Evolutionary conservation across 1,140 invertebrate genomes (phyloP).

Genomic region (Reticulitermes speratus): DNA sequence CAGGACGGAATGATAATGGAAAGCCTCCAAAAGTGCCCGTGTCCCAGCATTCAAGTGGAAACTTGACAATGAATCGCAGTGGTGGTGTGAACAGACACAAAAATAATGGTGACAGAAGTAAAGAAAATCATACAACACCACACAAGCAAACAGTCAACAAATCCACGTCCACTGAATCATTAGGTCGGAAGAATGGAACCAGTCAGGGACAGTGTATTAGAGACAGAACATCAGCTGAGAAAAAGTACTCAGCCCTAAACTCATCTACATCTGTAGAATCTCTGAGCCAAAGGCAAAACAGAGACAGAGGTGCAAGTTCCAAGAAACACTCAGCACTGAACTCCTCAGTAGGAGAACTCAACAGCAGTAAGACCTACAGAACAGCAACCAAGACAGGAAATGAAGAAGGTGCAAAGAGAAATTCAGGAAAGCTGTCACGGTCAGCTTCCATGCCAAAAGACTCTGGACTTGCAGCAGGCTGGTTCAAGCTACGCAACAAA

Average conservation of each 20-base stretch:
- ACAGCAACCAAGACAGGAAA: constrained; percentile 11
- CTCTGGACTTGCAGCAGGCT: constrained; percentile 65
- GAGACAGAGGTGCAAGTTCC: background rate
- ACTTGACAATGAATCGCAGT: constrained; percentile 19
- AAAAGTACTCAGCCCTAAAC: background rate
- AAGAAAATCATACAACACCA: constrained; percentile 29
- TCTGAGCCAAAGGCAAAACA: constrained; percentile 21
- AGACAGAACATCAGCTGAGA: background rate
- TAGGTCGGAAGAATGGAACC: constrained; percentile 36
- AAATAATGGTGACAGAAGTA: background rate
- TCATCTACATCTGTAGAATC: constrained; percentile 26
- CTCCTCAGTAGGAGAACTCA: constrained; percentile 15
- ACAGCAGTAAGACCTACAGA: constrained; percentile 21
- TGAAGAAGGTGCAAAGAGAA: constrained; percentile 45
- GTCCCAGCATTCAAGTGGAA: background rate
- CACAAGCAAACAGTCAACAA: constrained; percentile 32
- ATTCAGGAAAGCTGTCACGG: constrained; percentile 52
- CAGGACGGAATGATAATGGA: constrained; percentile 37
- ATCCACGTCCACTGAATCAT: constrained; percentile 42
- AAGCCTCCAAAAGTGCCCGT: constrained; percentile 37
- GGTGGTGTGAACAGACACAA: background rate
- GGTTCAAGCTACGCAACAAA: constrained; percentile 64
- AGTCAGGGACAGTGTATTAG: background rate
- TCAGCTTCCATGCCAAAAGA: constrained; percentile 69
- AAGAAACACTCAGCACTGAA: constrained; percentile 26